Evolutionary conservation across 2,888 invertebrate genomes (phyloP).

Genomic region (Lycophotia porphyrea): DNA sequence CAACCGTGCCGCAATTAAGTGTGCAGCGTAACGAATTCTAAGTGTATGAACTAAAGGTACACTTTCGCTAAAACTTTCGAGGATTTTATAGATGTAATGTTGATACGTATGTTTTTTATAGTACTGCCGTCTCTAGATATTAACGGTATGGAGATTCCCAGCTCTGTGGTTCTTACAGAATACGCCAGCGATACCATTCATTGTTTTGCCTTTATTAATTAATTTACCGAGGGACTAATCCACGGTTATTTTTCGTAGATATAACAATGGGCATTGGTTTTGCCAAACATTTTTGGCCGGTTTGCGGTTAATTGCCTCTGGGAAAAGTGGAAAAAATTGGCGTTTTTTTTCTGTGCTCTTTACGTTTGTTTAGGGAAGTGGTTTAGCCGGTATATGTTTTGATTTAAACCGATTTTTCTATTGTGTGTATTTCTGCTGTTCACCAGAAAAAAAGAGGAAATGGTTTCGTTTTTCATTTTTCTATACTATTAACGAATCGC

Average conservation of each 20-base stretch:
- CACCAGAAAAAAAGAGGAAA: not conserved
- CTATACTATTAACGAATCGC: not conserved
- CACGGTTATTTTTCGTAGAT: constrained; percentile 68
- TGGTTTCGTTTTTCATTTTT: not conserved
- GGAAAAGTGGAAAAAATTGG: constrained; percentile 46
- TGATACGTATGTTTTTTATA: not conserved
- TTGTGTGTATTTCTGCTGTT: not conserved
- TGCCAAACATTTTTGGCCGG: constrained; percentile 51
- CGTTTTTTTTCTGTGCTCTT: constrained; percentile 14
- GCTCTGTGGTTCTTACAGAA: constrained; percentile 35
- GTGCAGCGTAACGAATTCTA: not conserved
- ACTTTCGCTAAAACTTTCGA: not conserved
- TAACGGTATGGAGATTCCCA: not conserved
- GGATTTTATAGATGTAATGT: not conserved
- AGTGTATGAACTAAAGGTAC: too few relatives aligned
- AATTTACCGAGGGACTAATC: constrained; percentile 74
- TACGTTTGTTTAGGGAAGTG: constrained; percentile 29
- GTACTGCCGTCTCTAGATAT: not conserved
- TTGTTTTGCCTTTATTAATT: constrained; percentile 76
- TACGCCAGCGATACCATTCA: constrained; percentile 67
- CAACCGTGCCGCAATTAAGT: not conserved
- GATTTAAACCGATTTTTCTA: constrained; percentile 6
- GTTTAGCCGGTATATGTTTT: constrained; percentile 11
- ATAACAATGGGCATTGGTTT: constrained; percentile 65
- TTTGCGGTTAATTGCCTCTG: constrained; percentile 63